Evolutionary conservation across 2,888 invertebrate species (phyloP), one percentile per base, ranked within the genome.

Genomic region (Phasia obesa): DNA sequence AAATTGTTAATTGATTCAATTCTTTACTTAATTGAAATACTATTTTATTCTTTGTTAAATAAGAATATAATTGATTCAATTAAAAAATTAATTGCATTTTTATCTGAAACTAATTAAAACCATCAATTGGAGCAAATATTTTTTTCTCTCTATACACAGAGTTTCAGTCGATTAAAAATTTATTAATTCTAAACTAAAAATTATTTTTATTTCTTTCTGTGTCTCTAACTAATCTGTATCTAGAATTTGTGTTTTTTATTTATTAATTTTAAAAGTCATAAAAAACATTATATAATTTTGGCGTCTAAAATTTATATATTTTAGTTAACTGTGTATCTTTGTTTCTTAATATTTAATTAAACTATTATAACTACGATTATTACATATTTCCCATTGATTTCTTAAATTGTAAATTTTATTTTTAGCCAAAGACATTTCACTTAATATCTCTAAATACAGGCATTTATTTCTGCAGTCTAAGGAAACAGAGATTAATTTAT

Each of bases 261-360:
- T 7, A 38, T 59, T 6, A 15, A n/a, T 51, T 42, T 49, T 27
- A 6, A 21, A 23, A 7, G 23, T 51, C 23, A 11, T n/a, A 13
- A 65, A 65, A 59, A 35, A 47, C 70, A 0, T 57, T 59, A 5
- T 57, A n/a, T 71, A 60, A 49, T 60, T 59, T 71, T 70, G 49
- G 60, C 42, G 7, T 2, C 60, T 60, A 60, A 23, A 23, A 23
- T 57, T n/a, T 25, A 13, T n/a, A 9, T 42, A 23, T 21, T 53
- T 73, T n/a, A 53, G 27, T 27, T 44, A 62, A 73, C 21, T 51
- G 2, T 27, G 2, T 25, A 38, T 67, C 13, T 42, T 53, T 15
- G n/a, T 23, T n/a, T 6, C 3, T 47, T 47, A 21, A 55, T 15
- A 55, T 55, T 19, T 19, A 42, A 25, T 42, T 67, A 25, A 55